Base-by-base conservation (phyloP, 2,888 invertebrate genomes). In the Myopa tessellatipennis region DNA sequence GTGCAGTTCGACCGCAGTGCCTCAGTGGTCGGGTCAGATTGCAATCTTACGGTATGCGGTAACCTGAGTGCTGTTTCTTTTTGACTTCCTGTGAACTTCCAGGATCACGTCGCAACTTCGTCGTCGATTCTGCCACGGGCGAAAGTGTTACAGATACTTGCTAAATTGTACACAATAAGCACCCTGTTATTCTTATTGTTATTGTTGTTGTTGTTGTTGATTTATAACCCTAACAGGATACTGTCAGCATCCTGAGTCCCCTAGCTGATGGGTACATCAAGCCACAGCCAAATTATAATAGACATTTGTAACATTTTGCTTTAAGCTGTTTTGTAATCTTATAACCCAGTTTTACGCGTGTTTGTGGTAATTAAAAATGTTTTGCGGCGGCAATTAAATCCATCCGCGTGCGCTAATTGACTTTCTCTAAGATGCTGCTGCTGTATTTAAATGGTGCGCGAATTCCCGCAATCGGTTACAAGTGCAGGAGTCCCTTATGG, bases 31-130 rank as follows among this genome's bases (percentile, higher is more conserved):
- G 81, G 80, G 81, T 82, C 83, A 83, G 85, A 85, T 85, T 82
- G 84, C 84, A 84, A 85, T 85, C 85, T 81, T 79, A 68, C 70
- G 74, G 73, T 80, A 82, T 81, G 82, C 79, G 85, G 85, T 76
- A 78, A 78, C 55, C 72, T 52, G 78, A 78, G 79, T 75, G 77
- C 80, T 80, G 77, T 80, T 80, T 69, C 76, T 50, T 76, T 71
- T 70, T 65, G 74, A 74, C 72, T 65, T 77, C 40, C 76, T 38
- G 72, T 60, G 60, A 26, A 80, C n/a, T 55, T 14, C 4, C 55
- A 55, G 55, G 16, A 55, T 4, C 45, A 10, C 7, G 3, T 10
- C 45, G 45, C 26, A 26, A 26, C 26, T 26, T 45, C 45, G 45
- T 78, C n/a, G 68, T n/a, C 18, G n/a, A 50, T 26, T 74, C n/a